Percentiles rank a stretch among this genome's conserved stretches.
These are phyloP conservation scores for Proteles cristata DNA, from an alignment of 2,113 vertebrate species.

Conservation along the genomic window DNA sequence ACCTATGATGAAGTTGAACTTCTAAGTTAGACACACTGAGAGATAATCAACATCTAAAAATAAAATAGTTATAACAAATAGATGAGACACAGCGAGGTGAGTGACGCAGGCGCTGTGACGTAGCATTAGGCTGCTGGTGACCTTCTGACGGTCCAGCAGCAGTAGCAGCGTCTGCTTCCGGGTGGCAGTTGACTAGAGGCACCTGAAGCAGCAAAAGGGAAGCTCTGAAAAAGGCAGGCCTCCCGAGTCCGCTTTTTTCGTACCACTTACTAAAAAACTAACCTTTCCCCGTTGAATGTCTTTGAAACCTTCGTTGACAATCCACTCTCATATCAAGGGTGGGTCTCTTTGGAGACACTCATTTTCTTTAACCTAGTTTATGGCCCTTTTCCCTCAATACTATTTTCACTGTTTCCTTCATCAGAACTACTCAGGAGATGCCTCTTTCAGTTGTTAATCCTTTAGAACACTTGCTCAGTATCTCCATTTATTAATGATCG, in stretches of 20 bases:
- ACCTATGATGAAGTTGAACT: neutral
- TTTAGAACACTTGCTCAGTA: neutral
- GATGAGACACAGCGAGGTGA: neutral
- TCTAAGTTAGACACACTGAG: neutral
- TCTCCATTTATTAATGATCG: neutral
- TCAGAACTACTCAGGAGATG: neutral
- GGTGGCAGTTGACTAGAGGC: neutral
- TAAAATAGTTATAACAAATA: neutral
- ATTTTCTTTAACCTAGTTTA: neutral
- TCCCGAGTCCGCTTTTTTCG: neutral
- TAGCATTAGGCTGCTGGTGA: neutral
- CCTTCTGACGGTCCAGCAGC: neutral
- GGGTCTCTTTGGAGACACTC: neutral
- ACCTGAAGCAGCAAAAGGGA: neutral
- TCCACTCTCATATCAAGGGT: neutral
- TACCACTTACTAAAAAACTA: neutral
- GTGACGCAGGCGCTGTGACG: rapidly evolving
- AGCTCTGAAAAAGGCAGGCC: neutral
- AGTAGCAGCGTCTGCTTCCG: neutral
- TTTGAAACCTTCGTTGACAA: neutral
- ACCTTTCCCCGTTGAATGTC: neutral
- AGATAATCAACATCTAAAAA: neutral
- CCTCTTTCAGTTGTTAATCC: neutral
- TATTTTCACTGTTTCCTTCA: neutral
- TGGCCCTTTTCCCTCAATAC: neutral